A percentile compares a stretch with the other conserved stretches of the same genome.
Conservation (phyloP, 1,140 invertebrate species). For the Lethocerus indicus region DNA sequence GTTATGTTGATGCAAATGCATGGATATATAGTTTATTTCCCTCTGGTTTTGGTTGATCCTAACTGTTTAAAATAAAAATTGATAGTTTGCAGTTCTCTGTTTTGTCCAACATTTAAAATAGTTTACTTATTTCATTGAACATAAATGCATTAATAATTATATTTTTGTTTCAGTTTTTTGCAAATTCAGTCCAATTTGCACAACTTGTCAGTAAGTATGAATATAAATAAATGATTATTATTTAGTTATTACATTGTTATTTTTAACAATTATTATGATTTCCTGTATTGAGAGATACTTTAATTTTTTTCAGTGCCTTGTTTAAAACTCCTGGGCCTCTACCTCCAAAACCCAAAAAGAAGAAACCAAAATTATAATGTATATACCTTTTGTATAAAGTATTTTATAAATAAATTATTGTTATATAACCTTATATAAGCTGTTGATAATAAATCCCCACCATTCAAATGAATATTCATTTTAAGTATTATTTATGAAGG, state of each 20-base stretch:
- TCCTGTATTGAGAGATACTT: conserved; percentile 18
- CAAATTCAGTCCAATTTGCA: conserved; percentile 92
- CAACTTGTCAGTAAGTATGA: conserved; percentile 84
- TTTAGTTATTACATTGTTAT: neutral
- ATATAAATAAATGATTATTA: conserved; percentile 4
- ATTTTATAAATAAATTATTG: no score
- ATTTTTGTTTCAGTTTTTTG: conserved; percentile 74
- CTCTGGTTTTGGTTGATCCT: conserved; percentile 8
- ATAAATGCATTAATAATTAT: conserved; percentile 20
- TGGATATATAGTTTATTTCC: no score
- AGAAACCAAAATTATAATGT: conserved; percentile 35
- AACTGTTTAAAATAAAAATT: conserved; percentile 13
- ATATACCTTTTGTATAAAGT: no score
- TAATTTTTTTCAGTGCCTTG: conserved; percentile 49
- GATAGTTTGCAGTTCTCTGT: conserved; percentile 9
- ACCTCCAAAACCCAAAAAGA: conserved; percentile 54
- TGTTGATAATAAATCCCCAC: no score
- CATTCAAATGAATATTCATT: no score
- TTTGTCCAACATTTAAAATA: neutral
- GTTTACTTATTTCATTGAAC: conserved; percentile 11
- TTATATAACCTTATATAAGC: no score
- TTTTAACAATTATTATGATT: conserved; percentile 7
- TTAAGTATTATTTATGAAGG: no score
- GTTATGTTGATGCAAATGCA: no score
- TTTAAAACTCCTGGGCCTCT: conserved; percentile 61